Percentiles rank a stretch among this genome's conserved stretches.
Conservation (phyloP, 2,797 vertebrate genomes). For the Sebastes itinus region DNA sequence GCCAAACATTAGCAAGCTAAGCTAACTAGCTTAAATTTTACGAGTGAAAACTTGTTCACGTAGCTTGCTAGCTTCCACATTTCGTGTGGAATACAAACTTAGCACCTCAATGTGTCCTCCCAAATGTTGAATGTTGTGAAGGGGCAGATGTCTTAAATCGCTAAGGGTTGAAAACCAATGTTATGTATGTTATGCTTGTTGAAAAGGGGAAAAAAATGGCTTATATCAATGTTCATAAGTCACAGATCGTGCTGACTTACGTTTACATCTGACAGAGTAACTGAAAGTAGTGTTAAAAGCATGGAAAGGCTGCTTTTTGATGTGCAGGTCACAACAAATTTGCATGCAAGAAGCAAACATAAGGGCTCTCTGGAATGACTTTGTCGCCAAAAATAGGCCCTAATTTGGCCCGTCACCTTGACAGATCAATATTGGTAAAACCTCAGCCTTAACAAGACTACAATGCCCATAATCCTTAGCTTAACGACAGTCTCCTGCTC, state of each 20-base stretch:
- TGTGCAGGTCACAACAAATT: background rate
- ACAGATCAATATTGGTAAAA: conserved; percentile 37
- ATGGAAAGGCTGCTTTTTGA: background rate
- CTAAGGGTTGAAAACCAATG: background rate
- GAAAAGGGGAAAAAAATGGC: too few species aligned
- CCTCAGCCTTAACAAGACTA: conserved; percentile 3
- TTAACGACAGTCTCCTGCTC: conserved; percentile 41
- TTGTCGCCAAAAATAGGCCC: conserved; percentile 10
- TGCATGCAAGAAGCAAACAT: background rate
- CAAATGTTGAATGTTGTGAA: background rate
- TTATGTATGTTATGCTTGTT: background rate
- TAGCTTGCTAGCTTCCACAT: too few species aligned
- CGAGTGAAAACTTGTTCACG: too few species aligned
- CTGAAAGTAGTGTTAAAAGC: background rate
- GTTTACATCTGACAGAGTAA: background rate
- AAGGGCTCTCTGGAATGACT: conserved; percentile 2
- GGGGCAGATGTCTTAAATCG: background rate
- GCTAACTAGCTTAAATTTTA: too few species aligned
- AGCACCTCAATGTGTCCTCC: background rate
- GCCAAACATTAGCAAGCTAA: too few species aligned
- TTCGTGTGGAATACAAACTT: too few species aligned
- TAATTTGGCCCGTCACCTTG: conserved; percentile 32
- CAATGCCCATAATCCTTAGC: conserved; percentile 40
- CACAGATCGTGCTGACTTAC: background rate
- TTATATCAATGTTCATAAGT: too few species aligned